Conservation (phyloP, 2,888 invertebrate genomes). For the Brassicogethes aeneus region DNA sequence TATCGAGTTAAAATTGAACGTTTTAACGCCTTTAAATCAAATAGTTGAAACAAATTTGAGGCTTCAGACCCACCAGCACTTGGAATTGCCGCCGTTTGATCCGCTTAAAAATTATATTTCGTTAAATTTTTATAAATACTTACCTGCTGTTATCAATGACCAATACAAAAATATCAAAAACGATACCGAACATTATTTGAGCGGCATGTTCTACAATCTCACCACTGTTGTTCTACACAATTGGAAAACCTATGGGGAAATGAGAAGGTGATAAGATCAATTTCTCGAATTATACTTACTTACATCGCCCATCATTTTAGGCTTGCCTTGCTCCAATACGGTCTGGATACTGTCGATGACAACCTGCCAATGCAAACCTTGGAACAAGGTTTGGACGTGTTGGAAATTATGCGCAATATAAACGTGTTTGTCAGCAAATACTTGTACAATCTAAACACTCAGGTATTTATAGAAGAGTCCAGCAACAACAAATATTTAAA, state of each 20-base stretch:
- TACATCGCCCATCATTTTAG: constrained; percentile 17
- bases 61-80: constrained; percentile 83
- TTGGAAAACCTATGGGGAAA: constrained; percentile 95
- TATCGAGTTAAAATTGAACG: constrained; percentile 46
- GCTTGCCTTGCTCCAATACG: constrained; percentile 77
- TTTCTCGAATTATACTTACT: not conserved
- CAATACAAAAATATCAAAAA: constrained; percentile 33
- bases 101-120: constrained; percentile 33
- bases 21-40: constrained; percentile 67
- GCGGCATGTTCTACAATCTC: constrained; percentile 92
- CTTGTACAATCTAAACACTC: constrained; percentile 91
- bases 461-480: constrained; percentile 87
- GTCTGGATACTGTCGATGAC: constrained; percentile 77
- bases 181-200: constrained; percentile 80
- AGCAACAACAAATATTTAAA: constrained; percentile 91
- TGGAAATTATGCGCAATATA: constrained; percentile 96
- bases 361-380: constrained; percentile 92
- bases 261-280: constrained; percentile 56
- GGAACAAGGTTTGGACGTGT: constrained; percentile 93
- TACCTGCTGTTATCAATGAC: constrained; percentile 36
- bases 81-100: constrained; percentile 59
- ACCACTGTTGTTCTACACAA: constrained; percentile 96
- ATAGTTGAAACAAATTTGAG: constrained; percentile 89
- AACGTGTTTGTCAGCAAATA: constrained; percentile 90
- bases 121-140: constrained; percentile 30